A percentile compares a stretch with the other conserved stretches of the same genome.
phyloP scores from a whole-genome alignment of 2,888 invertebrate species.

The Cantharis lateralis region DNA sequence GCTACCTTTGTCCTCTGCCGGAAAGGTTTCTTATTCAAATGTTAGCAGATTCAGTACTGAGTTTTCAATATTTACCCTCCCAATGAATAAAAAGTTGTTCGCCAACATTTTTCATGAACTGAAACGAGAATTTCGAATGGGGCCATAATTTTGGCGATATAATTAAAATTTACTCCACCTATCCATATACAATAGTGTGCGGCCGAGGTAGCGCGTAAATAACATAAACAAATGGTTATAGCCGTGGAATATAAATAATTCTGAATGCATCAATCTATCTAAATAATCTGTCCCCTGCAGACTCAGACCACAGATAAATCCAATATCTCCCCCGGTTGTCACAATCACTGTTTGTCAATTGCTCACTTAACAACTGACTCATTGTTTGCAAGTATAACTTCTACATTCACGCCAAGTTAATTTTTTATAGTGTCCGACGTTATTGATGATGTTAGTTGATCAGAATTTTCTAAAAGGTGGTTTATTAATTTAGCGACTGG shows the following conservation, averaged over 20 bases:
- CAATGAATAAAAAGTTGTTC: neutral
- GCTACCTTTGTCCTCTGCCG: neutral
- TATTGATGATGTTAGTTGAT: neutral
- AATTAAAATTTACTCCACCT: neutral
- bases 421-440: neutral
- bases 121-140: neutral
- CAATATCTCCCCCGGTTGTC: constrained; percentile 52
- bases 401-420: constrained; percentile 8
- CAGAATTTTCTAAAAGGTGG: neutral
- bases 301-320: constrained; percentile 52
- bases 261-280: constrained; percentile 51
- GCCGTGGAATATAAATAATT: constrained; percentile 54
- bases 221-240: constrained; percentile 53
- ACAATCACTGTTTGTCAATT: constrained; percentile 57
- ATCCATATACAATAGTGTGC: neutral
- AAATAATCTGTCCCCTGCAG: constrained; percentile 53
- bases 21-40: neutral
- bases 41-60: neutral
- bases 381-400: constrained; percentile 40
- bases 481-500: constrained; percentile 7
- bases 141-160: neutral
- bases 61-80: neutral
- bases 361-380: constrained; percentile 51
- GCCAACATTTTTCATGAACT: neutral
- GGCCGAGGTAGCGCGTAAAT: constrained; percentile 38